A percentile compares a stretch with the other conserved stretches of the same genome.
Evolutionary conservation across 2,113 vertebrate species (phyloP).

Genomic region (Zosterops borbonicus): DNA sequence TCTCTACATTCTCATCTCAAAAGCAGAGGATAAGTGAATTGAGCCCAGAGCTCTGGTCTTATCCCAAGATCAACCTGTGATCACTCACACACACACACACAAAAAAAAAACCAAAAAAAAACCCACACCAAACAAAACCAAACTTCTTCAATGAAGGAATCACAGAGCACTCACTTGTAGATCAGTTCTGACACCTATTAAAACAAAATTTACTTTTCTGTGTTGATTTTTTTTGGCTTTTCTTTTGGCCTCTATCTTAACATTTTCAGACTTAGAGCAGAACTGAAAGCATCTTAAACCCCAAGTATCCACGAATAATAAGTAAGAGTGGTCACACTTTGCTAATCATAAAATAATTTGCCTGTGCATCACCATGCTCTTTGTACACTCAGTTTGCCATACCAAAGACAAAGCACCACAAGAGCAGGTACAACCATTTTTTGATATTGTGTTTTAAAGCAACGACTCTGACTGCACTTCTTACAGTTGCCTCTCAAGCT

Average conservation of each 20-base stretch:
- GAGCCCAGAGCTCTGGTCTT: neutral
- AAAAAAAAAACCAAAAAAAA: too few species aligned
- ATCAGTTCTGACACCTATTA: neutral
- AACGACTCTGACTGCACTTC: neutral
- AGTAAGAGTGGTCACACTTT: neutral
- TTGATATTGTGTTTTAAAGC: neutral
- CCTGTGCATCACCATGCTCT: neutral
- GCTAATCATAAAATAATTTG: neutral
- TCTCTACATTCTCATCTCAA: neutral
- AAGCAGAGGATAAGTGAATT: neutral
- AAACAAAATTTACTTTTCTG: neutral
- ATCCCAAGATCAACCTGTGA: neutral
- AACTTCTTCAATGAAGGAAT: neutral
- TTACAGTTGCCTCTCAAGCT: neutral
- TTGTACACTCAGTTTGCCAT: neutral
- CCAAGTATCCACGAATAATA: neutral
- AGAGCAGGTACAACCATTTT: neutral
- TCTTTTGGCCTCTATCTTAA: neutral
- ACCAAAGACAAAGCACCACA: neutral
- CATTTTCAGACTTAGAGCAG: neutral
- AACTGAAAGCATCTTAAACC: neutral
- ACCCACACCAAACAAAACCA: too few species aligned
- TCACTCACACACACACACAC: neutral
- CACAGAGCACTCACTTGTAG: neutral
- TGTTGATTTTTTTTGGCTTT: neutral